Evolutionary conservation across 1,140 invertebrate genomes (phyloP), one percentile per base, ranked within the genome.

Genomic region (Fopius arisanus): DNA sequence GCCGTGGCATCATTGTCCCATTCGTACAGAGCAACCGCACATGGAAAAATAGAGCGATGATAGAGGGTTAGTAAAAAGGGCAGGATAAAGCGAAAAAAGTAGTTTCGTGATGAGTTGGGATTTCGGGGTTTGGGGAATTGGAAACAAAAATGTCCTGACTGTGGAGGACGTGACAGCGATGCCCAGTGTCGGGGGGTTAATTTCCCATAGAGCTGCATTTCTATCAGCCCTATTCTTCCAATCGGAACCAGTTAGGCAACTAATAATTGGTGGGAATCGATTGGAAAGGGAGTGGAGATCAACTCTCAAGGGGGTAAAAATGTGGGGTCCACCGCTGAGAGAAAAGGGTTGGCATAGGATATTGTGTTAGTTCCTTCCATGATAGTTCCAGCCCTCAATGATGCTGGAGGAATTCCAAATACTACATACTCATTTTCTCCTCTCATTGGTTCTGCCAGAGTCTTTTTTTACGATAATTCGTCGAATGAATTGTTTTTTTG

Each of bases 231-330:
- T 74, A 78, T 78, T 78, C 74, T 78, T 76, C 73, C 75, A 75
- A 76, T 76, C 72, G 73, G 70, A 70, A 76, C 70, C 77, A 74
- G 77, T 78, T 76, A 78, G 77, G 72, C 77, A 78, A 78, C 75
- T 78, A 78, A 78, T 78, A 78, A 78, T 78, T 78, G 77, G 77
- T 78, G 73, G 51, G 67, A 78, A 78, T 76, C 75, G 72, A 76
- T 76, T 70, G 70, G 59, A 19, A 2, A 28, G 73, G 26, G 37
- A 29, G 5, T n/a, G 29, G 29, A 51, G 40, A 48, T 54, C 41
- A 68, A 54, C n/a, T 26, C 33, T 68, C 43, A 33, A 14, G 62
- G 37, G 67, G n/a, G n/a, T n/a, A 41, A 48, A 74, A 63, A 69
- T 62, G 62, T 26, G 43, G 41, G 48, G 65, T 5, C 23, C 9